These are phyloP conservation scores for Falcunculus frontatus DNA, from an alignment of 2,113 vertebrate species.

Conservation along the genomic window DNA sequence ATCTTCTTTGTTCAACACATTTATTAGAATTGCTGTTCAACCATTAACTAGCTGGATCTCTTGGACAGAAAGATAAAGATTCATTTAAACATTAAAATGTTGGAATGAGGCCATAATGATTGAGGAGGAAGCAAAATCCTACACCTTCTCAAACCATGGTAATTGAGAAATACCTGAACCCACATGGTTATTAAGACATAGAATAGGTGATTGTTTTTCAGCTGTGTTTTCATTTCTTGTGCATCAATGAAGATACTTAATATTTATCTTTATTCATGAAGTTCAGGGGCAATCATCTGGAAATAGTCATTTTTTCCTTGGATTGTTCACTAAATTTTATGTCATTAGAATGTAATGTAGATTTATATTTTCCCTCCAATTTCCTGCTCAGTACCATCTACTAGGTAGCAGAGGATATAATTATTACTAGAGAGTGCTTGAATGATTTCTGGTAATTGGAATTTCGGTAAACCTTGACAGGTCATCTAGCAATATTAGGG, in stretches of 20 bases:
- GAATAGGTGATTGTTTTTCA: neutral
- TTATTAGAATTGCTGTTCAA: slow-evolving; percentile 7
- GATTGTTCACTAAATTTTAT: neutral
- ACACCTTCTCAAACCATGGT: neutral
- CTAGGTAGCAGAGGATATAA: neutral
- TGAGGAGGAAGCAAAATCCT: neutral
- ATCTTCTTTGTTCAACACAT: slow-evolving; percentile 10
- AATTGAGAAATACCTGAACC: neutral
- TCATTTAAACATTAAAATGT: neutral
- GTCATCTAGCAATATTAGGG: neutral
- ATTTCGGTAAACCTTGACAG: slow-evolving; percentile 20
- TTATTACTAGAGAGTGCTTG: neutral
- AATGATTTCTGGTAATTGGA: slow-evolving; percentile 17
- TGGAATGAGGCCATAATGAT: neutral
- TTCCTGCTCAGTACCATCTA: neutral
- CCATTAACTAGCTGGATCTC: neutral
- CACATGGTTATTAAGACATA: neutral
- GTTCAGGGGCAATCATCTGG: neutral
- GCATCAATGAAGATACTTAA: neutral
- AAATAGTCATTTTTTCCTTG: neutral
- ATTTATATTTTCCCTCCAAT: neutral
- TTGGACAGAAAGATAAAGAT: slow-evolving; percentile 22
- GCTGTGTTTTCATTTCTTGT: neutral
- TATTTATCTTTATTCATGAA: neutral
- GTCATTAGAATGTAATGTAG: neutral